Evolutionary conservation across 2,888 invertebrate species (phyloP).

Genomic region (Apeira syringaria): DNA sequence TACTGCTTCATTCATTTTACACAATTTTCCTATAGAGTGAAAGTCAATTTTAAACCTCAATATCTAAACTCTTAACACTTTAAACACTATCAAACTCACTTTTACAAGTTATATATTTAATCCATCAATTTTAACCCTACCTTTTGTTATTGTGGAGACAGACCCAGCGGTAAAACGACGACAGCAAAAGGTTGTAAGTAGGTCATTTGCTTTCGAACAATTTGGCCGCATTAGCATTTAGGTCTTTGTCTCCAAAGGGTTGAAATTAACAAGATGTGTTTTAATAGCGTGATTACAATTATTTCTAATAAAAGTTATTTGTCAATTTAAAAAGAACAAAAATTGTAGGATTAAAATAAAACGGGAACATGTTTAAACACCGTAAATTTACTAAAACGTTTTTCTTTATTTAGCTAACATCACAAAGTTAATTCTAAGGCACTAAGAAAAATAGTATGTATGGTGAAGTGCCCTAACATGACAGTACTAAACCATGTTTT

Average conservation of each 20-base stretch:
- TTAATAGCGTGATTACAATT: conserved; percentile 47
- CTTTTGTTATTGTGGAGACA: conserved; percentile 35
- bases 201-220: conserved; percentile 62
- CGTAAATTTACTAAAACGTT: background rate
- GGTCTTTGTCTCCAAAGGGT: conserved; percentile 53
- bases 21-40: too few species aligned
- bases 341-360: background rate
- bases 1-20: too few species aligned
- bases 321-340: background rate
- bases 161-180: conserved; percentile 41
- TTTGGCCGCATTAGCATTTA: conserved; percentile 66
- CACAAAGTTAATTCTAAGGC: conserved; percentile 69
- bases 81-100: too few species aligned
- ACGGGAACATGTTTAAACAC: background rate
- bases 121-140: too few species aligned
- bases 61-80: too few species aligned
- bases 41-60: too few species aligned
- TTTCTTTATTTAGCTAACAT: conserved; percentile 51
- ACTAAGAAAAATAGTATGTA: conserved; percentile 55
- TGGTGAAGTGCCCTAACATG: conserved; percentile 51
- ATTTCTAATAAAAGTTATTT: conserved; percentile 33
- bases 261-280: conserved; percentile 47
- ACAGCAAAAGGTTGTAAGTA: conserved; percentile 54
- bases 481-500: too few species aligned
- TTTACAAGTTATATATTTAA: too few species aligned